Evolutionary conservation across 2,797 vertebrate genomes (phyloP), one percentile per base, ranked within the genome.

Genomic region (Choloepus didactylus): DNA sequence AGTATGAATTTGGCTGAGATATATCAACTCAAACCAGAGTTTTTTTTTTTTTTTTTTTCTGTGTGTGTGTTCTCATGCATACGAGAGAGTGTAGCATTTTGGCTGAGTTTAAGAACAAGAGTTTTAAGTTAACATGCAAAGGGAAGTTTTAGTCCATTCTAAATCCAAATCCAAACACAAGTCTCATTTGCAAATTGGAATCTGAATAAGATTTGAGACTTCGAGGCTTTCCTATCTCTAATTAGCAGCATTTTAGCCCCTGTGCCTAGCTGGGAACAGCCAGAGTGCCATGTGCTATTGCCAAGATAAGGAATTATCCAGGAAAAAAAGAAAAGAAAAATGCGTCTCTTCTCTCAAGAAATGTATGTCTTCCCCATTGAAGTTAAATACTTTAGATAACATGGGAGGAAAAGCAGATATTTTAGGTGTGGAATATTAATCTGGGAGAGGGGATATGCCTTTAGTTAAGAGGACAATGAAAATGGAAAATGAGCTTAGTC

Each of bases 151-250:
- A 31, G 91, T 86, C 60, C 73, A 79, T 49, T 77, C 93, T 92
- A 77, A 96, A 94, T 95, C 59, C 59, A n/a, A 54, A 93, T 79
- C 51, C 38, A 85, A 94, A 91, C 21, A 46, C 3, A 29, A 87
- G 49, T 46, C 62, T 80, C 19, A 18, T 93, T 96, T 96, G 66
- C 82, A 66, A 92, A 89, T 29, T 96, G 89, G 85, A 96, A 95
- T 67, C 29, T 0, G 41, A 60, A 38, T 93, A 27, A 94, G 93
- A 93, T 93, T 64, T n/a, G 35, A 35, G 35, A 35, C n/a, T 93
- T 3, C 0, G 85, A 60, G n/a, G 18, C 66, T 31, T 80, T 81
- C 31, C 15, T 59, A 4, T 69, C 93, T 96, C 44, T 86, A 91
- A 87, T 96, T 93, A 94, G 91, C 89, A 87, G 70, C 10, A 82